Percentiles rank a stretch among this genome's conserved stretches.
Evolutionary conservation across 2,113 vertebrate species (phyloP).

Genomic region (Sphaerodactylus townsendi): DNA sequence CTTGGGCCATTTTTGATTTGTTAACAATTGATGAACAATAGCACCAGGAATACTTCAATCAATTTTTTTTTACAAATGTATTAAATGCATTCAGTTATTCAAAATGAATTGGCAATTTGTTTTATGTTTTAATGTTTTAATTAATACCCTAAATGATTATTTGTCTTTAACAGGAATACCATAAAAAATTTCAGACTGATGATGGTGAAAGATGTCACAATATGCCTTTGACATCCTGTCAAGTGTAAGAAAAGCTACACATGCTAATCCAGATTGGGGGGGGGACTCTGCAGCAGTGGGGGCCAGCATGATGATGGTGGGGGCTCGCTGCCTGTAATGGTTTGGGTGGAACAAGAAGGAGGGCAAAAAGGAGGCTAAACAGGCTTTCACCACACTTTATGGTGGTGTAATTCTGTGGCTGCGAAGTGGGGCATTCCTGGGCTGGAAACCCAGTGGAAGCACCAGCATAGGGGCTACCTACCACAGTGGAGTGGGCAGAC

Average conservation of each 20-base stretch:
- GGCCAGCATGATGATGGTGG: too few species aligned
- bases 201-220: slow-evolving; percentile 16
- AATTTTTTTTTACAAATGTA: slow-evolving; percentile 32
- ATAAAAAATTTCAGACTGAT: slow-evolving; percentile 45
- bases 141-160: slow-evolving; percentile 32
- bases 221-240: slow-evolving; percentile 19
- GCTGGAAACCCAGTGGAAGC: too few species aligned
- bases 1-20: background rate
- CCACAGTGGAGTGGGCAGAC: too few species aligned
- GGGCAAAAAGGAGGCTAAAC: too few species aligned
- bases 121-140: slow-evolving; percentile 37
- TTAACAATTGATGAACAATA: slow-evolving; percentile 5
- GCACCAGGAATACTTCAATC: slow-evolving; percentile 13
- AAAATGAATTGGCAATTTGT: background rate
- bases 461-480: too few species aligned
- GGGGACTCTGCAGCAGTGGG: too few species aligned
- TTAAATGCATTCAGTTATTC: background rate
- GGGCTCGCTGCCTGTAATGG: too few species aligned
- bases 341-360: too few species aligned
- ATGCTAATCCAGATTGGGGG: too few species aligned
- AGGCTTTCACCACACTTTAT: too few species aligned
- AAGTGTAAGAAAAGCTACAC: background rate
- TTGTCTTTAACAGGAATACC: slow-evolving; percentile 7
- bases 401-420: too few species aligned
- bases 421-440: too few species aligned